These are phyloP conservation scores for Phaenicophaeus curvirostris DNA, from an alignment of 2,797 vertebrate species.

Conservation along the genomic window DNA sequence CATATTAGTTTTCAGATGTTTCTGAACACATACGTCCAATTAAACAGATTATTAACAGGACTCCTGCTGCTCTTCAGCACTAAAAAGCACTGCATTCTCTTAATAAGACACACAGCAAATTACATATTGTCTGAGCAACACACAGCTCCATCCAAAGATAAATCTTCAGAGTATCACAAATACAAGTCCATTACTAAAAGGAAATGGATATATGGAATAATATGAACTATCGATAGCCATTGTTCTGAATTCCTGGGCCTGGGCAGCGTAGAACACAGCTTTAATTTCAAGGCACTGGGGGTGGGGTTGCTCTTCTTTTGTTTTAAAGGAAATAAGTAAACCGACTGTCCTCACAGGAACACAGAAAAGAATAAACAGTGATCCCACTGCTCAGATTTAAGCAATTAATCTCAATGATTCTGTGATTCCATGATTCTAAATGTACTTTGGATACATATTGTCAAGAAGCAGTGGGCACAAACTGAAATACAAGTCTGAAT, in stretches of 20 bases:
- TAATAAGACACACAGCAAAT: background rate
- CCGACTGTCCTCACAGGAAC: rapidly evolving
- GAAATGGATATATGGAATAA: rapidly evolving
- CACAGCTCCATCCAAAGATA: rapidly evolving
- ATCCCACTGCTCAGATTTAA: background rate
- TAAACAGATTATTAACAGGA: background rate
- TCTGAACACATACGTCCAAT: background rate
- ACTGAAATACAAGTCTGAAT: too few relatives aligned
- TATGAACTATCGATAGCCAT: background rate
- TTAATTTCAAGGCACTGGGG: background rate
- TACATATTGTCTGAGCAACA: background rate
- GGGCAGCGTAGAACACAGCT: rapidly evolving
- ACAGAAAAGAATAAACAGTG: rapidly evolving
- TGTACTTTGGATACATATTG: too few relatives aligned
- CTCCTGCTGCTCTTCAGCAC: background rate
- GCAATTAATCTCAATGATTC: too few relatives aligned
- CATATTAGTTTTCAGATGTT: background rate
- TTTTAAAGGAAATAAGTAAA: background rate
- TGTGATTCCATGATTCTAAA: too few relatives aligned
- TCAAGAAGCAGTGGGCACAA: too few relatives aligned
- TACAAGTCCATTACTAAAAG: background rate
- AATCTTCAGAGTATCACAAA: background rate
- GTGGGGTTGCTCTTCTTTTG: background rate
- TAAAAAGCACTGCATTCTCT: background rate
- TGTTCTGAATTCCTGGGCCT: background rate